Evolutionary conservation across 2,113 vertebrate genomes (phyloP).

Genomic region (Sardina pilchardus): DNA sequence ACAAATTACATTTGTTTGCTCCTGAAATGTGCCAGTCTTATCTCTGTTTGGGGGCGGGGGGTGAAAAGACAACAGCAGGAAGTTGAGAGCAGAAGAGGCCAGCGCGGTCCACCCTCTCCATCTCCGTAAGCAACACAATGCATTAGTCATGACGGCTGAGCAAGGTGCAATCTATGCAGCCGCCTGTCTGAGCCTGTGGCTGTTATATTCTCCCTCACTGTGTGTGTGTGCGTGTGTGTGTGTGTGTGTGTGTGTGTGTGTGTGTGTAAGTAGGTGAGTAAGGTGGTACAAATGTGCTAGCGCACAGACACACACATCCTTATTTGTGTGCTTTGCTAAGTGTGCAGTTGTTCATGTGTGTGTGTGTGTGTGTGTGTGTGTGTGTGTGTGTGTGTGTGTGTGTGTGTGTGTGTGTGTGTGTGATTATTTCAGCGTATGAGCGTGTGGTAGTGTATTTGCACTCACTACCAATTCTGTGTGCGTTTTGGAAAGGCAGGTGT

Average conservation of each 20-base stretch:
- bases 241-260: not conserved
- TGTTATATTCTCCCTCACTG: not conserved
- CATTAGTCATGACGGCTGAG: slow-evolving; percentile 57
- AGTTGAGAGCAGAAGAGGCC: not conserved
- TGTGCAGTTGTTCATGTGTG: slow-evolving; percentile 11
- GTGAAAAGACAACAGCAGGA: not conserved
- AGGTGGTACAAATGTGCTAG: not conserved
- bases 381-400: not conserved
- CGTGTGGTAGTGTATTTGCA: not conserved
- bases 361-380: slow-evolving; percentile 10
- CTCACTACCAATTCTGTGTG: slow-evolving; percentile 45
- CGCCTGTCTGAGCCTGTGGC: not conserved
- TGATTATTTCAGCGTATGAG: slow-evolving; percentile 13
- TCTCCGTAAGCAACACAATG: slow-evolving; percentile 36
- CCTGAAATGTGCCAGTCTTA: slow-evolving; percentile 11
- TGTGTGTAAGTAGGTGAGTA: not conserved
- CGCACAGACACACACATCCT: not conserved
- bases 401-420: slow-evolving; percentile 21
- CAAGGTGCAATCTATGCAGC: not conserved
- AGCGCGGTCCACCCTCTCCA: not conserved
- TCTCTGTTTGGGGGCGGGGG: not conserved
- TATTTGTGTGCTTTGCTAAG: not conserved
- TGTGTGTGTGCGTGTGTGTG: slow-evolving; percentile 30
- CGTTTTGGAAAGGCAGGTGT: slow-evolving; percentile 60
- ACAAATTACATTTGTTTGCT: slow-evolving; percentile 35